phyloP scores from a whole-genome alignment of 2,113 vertebrate species.

The Campylomormyrus numenius region DNA sequence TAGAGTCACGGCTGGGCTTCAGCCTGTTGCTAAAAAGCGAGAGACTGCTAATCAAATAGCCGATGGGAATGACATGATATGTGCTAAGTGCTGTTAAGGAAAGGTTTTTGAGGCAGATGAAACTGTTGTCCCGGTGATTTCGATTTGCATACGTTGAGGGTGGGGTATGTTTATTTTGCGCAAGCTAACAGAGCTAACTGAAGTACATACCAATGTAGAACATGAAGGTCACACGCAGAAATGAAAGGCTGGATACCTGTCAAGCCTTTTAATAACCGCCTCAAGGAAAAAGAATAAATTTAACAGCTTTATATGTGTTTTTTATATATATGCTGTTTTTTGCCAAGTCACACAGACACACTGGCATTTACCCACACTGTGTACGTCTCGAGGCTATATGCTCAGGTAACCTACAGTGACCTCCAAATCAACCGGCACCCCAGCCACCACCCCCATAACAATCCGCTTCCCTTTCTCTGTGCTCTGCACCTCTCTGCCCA shows the following conservation, averaged over 20 bases:
- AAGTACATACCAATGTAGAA: neutral
- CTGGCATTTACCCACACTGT: neutral
- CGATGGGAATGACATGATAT: neutral
- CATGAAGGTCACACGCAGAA: neutral
- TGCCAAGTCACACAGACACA: neutral
- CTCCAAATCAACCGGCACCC: neutral
- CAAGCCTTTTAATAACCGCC: neutral
- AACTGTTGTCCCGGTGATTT: neutral
- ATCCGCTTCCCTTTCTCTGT: neutral
- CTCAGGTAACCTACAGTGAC: conserved; percentile 10
- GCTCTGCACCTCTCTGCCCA: neutral
- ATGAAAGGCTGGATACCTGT: neutral
- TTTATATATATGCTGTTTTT: neutral
- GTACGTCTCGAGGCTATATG: neutral
- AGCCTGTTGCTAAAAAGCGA: neutral
- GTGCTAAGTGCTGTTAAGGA: neutral
- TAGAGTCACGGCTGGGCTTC: neutral
- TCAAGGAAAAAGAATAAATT: neutral
- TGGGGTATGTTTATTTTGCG: neutral
- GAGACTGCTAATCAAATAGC: neutral
- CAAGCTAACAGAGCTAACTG: neutral
- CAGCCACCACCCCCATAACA: neutral
- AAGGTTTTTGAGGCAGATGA: neutral
- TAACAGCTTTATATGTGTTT: neutral
- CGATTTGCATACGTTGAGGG: neutral